Conservation (phyloP, 2,113 vertebrate genomes). For the Tyto alba region DNA sequence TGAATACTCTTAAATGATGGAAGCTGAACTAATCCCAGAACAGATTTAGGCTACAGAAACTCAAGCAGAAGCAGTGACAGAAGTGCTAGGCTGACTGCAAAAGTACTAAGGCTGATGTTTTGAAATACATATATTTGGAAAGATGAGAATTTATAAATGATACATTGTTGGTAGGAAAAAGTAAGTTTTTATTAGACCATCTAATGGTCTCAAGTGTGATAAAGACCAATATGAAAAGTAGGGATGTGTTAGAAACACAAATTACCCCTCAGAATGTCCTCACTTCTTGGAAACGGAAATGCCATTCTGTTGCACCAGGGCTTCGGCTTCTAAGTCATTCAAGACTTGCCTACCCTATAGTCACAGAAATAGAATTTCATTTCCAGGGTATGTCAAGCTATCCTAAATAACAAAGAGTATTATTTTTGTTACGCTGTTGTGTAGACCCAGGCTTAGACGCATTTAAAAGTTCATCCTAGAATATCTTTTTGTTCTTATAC, state of each 20-base stretch:
- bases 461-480: not conserved
- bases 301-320: not conserved
- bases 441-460: not conserved
- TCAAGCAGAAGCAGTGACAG: not conserved
- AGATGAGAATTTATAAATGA: not conserved
- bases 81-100: not conserved
- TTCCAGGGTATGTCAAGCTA: not conserved
- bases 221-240: not conserved
- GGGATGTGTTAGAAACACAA: not conserved
- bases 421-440: not conserved
- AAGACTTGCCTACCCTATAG: not conserved
- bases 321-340: not conserved
- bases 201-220: not conserved
- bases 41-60: not conserved
- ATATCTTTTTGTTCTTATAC: not conserved
- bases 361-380: not conserved
- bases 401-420: not conserved
- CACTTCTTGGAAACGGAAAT: not conserved
- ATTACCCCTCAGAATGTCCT: not conserved
- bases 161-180: not conserved
- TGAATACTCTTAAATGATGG: not conserved
- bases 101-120: not conserved
- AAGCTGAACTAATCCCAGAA: not conserved
- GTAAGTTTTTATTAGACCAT: not conserved
- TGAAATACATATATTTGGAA: not conserved